phyloP scores from a whole-genome alignment of 1,140 invertebrate species.

The Trichonephila clavata region DNA sequence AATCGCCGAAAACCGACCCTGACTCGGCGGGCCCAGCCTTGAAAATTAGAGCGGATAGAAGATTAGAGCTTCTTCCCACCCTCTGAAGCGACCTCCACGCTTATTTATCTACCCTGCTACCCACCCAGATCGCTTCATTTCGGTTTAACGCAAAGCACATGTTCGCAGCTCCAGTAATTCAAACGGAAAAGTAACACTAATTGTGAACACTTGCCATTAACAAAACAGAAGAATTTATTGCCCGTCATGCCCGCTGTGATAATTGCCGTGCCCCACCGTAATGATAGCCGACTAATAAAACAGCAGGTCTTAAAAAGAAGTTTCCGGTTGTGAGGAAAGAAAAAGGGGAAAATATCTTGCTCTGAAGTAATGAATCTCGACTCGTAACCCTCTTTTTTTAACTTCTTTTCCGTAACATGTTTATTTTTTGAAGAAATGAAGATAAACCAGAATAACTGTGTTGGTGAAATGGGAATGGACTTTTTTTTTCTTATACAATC shows the following conservation, averaged over 20 bases:
- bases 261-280: background rate
- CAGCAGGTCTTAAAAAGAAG: background rate
- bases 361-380: background rate
- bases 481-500: too few species aligned
- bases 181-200: slow-evolving; percentile 1
- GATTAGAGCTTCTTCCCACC: background rate
- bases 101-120: background rate
- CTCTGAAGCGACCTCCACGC: background rate
- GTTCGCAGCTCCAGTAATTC: background rate
- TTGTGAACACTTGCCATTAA: background rate
- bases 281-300: background rate
- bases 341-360: background rate
- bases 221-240: slow-evolving; percentile 20
- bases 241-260: background rate
- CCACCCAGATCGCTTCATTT: background rate
- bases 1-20: background rate
- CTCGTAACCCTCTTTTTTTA: background rate
- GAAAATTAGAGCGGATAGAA: background rate
- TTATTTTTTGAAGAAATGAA: background rate
- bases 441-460: too few species aligned
- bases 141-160: background rate
- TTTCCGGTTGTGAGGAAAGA: background rate
- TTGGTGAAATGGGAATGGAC: too few species aligned
- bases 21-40: background rate
- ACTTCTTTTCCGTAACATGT: background rate